phyloP scores from a whole-genome alignment of 1,140 invertebrate genomes.

The Gryllus bimaculatus region DNA sequence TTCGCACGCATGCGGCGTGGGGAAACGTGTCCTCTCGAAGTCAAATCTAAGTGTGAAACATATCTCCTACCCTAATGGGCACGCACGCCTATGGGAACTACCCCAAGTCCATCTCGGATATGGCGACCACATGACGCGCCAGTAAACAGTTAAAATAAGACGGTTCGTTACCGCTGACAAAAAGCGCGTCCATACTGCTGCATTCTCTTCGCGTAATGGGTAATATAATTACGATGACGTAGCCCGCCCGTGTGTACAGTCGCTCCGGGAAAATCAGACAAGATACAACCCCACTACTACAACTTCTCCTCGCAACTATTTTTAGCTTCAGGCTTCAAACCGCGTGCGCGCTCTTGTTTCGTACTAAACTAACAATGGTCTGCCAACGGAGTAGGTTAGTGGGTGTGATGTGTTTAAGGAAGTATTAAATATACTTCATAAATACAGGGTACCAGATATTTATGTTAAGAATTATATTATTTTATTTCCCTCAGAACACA shows the following conservation, averaged over 20 bases:
- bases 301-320: neutral
- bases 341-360: neutral
- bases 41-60: neutral
- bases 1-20: neutral
- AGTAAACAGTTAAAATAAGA: neutral
- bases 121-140: neutral
- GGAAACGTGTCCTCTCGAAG: neutral
- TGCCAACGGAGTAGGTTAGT: neutral
- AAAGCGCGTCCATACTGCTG: neutral
- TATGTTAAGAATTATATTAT: too few species aligned
- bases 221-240: slow-evolving; percentile 1
- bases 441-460: too few species aligned
- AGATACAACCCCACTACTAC: neutral
- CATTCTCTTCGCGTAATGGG: neutral
- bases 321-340: neutral
- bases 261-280: neutral
- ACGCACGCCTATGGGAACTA: neutral
- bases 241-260: neutral
- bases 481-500: too few species aligned
- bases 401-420: neutral
- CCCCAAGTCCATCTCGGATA: neutral
- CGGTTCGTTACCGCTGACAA: neutral
- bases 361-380: neutral
- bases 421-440: too few species aligned
- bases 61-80: neutral